Evolutionary conservation across 2,888 invertebrate genomes (phyloP), one percentile per base, ranked within the genome.

Genomic region (Argyra leucocephala): DNA sequence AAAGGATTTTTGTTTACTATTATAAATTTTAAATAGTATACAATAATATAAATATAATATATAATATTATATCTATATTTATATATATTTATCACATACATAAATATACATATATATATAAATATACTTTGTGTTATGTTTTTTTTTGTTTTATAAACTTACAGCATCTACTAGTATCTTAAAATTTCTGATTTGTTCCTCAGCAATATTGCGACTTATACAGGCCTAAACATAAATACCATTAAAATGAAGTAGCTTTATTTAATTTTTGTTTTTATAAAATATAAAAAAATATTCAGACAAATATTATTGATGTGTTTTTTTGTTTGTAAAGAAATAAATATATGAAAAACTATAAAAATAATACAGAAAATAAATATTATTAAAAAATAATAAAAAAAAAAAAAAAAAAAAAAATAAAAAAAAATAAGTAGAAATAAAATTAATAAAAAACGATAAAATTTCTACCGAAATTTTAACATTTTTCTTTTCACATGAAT

Each of bases 181-280:
- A 81, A 87, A 84, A 82, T 83, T 81, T 83, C 85, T 85, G 79
- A 86, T 86, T 85, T 87, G 85, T 83, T 87, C 87, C 82, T 87
- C 87, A 80, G 85, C 85, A 83, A 85, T 84, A 75, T 87, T 87
- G 79, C 86, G 84, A 78, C 85, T 83, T 83, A 85, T 86, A 82
- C 86, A 85, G 78, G 88, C 87, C 88, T 87, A 70, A 69, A 70
- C 69, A 69, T 63, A 57, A 61, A 37, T 24, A 63, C 9, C 12
- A 61, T 26, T 31, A 57, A 62, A 61, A 22, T 22, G 26, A 24
- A 26, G 58, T 61, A 9, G 37, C 37, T 9, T 37, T 37, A 15
- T 37, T 37, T 37, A 15, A 9, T 9, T 37, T 59, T 61, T 61
- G 18, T 61, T 24, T 23, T 61, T 61, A 12, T 6, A 26, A 4